Base-by-base conservation (phyloP, 2,888 invertebrate genomes). In the Coecobrya sp. region DNA sequence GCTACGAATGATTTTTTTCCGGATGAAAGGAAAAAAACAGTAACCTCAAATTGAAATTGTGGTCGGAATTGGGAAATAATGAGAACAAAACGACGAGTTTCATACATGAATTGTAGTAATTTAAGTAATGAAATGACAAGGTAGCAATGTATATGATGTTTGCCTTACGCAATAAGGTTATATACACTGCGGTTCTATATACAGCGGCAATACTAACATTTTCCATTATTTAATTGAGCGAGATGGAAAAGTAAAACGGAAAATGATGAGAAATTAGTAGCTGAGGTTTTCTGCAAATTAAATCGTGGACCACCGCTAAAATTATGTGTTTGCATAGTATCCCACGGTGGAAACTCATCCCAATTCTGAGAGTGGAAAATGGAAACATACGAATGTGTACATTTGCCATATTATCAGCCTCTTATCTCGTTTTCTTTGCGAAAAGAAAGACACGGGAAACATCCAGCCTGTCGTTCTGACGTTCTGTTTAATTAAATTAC, bases 401-500 rank as follows among this genome's bases (percentile, higher is more conserved):
- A 36, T n/a, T n/a, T n/a, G n/a, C n/a, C n/a, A 36, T 36, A 36
- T 36, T 36, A 36, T 36, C 36, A 36, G 36, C 36, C 36, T 36
- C 36, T 36, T 36, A 36, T 36, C 36, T 36, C 36, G 3, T 36
- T 36, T 36, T 36, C 36, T 36, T 36, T 36, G 7, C 36, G 36
- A 7, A 36, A 36, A 36, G 36, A 36, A 36, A 36, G 36, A 36
- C 36, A 36, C 36, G 36, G 36, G 36, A 62, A 22, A 25, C 59
- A 62, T 5, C 22, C 25, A 68, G 68, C 68, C 25, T 11, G 13
- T 68, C n/a, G 30, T 73, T 11, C 73, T 73, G 73, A 42, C 19
- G 68, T 68, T 68, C 27, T n/a, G 25, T 79, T 79, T 49, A 79
- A 55, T 79, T 79, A 79, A 79, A 55, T 79, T 52, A 52, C 27